A percentile compares a stretch with the other conserved stretches of the same genome.
phyloP scores from a whole-genome alignment of 2,113 vertebrate species.

The Psittacus erithacus region DNA sequence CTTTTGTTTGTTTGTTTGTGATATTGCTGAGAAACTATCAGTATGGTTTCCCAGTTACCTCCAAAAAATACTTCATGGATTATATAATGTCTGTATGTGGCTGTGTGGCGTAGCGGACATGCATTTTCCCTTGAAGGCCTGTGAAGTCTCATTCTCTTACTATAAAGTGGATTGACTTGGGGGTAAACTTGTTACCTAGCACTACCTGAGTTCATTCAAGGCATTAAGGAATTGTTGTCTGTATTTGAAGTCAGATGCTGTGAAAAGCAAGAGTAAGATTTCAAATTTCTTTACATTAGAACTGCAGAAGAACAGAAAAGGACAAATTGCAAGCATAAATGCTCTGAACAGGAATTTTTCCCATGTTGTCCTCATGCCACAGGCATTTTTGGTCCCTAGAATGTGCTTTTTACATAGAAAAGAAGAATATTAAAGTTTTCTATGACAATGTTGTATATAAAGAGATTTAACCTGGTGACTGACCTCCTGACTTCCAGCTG shows the following conservation, averaged over 20 bases:
- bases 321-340: neutral
- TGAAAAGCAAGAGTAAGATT: neutral
- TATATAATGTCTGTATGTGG: neutral
- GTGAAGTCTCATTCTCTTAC: neutral
- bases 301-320: neutral
- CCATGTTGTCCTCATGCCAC: neutral
- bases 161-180: neutral
- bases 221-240: neutral
- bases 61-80: neutral
- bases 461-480: neutral
- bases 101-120: neutral
- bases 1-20: slow-evolving; percentile 5
- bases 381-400: neutral
- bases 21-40: slow-evolving; percentile 34
- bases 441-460: neutral
- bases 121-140: neutral
- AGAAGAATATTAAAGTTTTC: neutral
- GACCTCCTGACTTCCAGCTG: slow-evolving; percentile 5
- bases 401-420: neutral
- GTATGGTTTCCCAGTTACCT: slow-evolving; percentile 15
- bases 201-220: neutral
- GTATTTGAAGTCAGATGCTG: neutral
- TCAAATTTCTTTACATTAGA: neutral
- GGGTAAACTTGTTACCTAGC: neutral
- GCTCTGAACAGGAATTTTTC: neutral